These are phyloP conservation scores for Idris sp. DNA, from an alignment of 1,140 invertebrate species.

Conservation along the genomic window DNA sequence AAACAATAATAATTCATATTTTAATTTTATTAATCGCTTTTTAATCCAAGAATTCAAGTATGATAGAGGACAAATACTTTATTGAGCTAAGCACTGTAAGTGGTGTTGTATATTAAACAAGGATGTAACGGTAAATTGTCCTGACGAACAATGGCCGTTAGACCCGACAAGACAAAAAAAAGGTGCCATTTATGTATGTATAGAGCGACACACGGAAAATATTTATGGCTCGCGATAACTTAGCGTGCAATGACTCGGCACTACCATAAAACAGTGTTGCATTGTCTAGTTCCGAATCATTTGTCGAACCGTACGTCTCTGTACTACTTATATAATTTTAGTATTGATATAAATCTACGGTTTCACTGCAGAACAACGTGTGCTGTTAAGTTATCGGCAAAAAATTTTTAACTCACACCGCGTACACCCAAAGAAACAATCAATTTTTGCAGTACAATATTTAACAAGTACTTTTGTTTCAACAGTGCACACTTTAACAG, in stretches of 20 bases:
- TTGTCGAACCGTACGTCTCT: conserved; percentile 50
- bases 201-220: conserved; percentile 31
- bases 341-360: conserved; percentile 55
- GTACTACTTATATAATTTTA: conserved; percentile 56
- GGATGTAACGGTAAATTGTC: conserved; percentile 58
- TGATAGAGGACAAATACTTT: too few relatives aligned
- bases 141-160: conserved; percentile 49
- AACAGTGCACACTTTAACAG: too few relatives aligned
- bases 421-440: too few relatives aligned
- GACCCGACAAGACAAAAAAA: conserved; percentile 32
- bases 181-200: conserved; percentile 36
- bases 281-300: conserved; percentile 55
- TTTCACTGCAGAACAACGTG: conserved; percentile 48
- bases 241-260: conserved; percentile 51
- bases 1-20: too few relatives aligned
- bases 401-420: too few relatives aligned
- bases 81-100: too few relatives aligned
- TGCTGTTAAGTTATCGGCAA: too few relatives aligned
- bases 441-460: too few relatives aligned
- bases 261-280: conserved; percentile 43
- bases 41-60: too few relatives aligned
- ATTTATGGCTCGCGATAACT: conserved; percentile 56
- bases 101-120: conserved; percentile 44
- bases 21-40: too few relatives aligned
- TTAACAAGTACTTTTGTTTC: too few relatives aligned